Evolutionary conservation across 2,113 vertebrate genomes (phyloP).

Genomic region (Dipodomys merriami): DNA sequence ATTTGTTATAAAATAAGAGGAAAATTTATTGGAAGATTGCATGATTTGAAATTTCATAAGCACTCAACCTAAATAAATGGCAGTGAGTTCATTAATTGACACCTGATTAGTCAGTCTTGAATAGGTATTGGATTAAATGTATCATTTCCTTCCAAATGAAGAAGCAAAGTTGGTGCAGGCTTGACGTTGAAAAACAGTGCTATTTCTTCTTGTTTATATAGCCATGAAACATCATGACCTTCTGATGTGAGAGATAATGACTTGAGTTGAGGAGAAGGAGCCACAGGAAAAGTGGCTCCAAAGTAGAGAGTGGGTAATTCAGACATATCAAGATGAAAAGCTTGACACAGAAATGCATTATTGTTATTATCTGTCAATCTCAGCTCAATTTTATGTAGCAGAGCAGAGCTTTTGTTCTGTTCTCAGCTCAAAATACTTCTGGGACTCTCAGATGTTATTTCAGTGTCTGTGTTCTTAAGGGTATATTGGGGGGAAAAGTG

Average conservation of each 20-base stretch:
- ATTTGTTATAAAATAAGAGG: slow-evolving; percentile 23
- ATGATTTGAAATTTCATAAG: slow-evolving; percentile 26
- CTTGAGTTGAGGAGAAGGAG: background rate
- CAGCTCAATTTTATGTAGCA: slow-evolving; percentile 69
- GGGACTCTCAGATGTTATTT: slow-evolving; percentile 77
- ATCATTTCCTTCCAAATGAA: slow-evolving; percentile 13
- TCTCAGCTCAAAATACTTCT: slow-evolving; percentile 76
- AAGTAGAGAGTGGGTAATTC: slow-evolving; percentile 63
- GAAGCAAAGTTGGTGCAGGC: background rate
- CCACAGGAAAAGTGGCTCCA: background rate
- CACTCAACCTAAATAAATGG: background rate
- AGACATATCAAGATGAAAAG: slow-evolving; percentile 74
- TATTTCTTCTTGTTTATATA: slow-evolving; percentile 57
- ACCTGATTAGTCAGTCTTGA: background rate
- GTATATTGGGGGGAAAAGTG: slow-evolving; percentile 48
- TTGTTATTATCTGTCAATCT: slow-evolving; percentile 76
- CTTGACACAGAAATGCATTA: slow-evolving; percentile 63
- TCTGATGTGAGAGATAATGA: slow-evolving; percentile 35
- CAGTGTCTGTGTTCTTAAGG: slow-evolving; percentile 64
- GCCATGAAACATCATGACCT: background rate
- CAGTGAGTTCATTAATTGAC: background rate
- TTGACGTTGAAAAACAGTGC: background rate
- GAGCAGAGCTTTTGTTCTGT: slow-evolving; percentile 72
- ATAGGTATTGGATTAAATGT: background rate
- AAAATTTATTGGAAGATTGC: background rate